phyloP scores from a whole-genome alignment of 1,140 invertebrate species.

The Aphelenchoides avenae region DNA sequence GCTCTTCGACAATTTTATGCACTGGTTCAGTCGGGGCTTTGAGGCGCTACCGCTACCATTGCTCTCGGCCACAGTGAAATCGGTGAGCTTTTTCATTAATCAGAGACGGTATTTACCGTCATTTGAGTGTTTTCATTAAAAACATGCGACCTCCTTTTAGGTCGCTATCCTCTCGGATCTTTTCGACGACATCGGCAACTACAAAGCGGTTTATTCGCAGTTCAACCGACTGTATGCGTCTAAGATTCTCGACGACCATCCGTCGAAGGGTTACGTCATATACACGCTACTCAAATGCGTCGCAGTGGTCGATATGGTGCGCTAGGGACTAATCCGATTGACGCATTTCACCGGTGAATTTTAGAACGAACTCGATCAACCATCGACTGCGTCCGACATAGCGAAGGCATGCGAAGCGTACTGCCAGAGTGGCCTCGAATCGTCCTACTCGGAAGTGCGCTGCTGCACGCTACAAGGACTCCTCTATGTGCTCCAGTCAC shows the following conservation, averaged over 20 bases:
- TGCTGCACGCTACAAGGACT: slow-evolving; percentile 42
- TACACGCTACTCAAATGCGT: slow-evolving; percentile 47
- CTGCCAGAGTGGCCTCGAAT: slow-evolving; percentile 23
- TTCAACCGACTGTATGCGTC: slow-evolving; percentile 21
- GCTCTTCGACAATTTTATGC: too few relatives aligned
- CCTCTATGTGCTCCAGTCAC: slow-evolving; percentile 49
- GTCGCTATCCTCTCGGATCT: slow-evolving; percentile 51
- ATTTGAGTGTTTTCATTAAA: too few relatives aligned
- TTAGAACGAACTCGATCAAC: not conserved
- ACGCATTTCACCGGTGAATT: slow-evolving; percentile 10
- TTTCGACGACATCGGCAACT: slow-evolving; percentile 44
- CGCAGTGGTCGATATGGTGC: slow-evolving; percentile 48
- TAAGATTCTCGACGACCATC: slow-evolving; percentile 32
- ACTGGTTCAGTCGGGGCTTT: too few relatives aligned
- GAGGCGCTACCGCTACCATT: too few relatives aligned
- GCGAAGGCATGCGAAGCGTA: not conserved
- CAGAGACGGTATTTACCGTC: too few relatives aligned
- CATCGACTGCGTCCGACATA: not conserved
- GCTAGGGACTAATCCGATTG: too few relatives aligned
- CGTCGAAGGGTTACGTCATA: slow-evolving; percentile 36
- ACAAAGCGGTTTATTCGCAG: slow-evolving; percentile 36
- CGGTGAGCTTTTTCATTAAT: too few relatives aligned
- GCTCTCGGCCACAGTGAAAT: too few relatives aligned
- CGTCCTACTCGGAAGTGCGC: slow-evolving; percentile 32
- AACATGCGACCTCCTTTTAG: too few relatives aligned